Conservation (phyloP, 2,797 vertebrate genomes). For the Loris lydekkerianus region DNA sequence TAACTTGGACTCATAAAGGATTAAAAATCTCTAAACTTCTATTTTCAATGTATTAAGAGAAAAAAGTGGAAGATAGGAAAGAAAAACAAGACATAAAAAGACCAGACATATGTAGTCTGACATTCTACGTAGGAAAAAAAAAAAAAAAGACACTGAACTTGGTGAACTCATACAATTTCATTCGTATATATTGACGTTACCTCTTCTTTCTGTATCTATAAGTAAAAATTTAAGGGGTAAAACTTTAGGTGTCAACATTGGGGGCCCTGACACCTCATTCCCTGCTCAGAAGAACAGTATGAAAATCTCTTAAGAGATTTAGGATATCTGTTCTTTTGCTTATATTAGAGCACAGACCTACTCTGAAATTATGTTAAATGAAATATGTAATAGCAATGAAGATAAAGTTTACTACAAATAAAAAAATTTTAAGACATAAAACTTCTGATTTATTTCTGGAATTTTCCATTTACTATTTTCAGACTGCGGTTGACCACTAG, state of each 20-base stretch:
- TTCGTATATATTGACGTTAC: neutral
- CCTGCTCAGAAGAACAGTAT: neutral
- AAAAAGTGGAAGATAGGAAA: conserved; percentile 18
- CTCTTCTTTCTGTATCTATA: neutral
- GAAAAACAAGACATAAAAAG: too few relatives aligned
- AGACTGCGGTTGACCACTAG: neutral
- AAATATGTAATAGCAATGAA: too few relatives aligned
- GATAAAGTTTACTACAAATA: too few relatives aligned
- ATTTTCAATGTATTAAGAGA: conserved; percentile 34
- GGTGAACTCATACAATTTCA: neutral
- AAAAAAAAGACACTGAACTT: neutral
- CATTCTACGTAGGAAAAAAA: neutral
- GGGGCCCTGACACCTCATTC: neutral
- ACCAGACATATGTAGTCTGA: conserved; percentile 38
- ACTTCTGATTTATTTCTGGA: neutral
- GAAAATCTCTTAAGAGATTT: neutral
- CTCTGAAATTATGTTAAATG: too few relatives aligned
- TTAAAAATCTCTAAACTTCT: conserved; percentile 56
- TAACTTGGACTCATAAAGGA: conserved; percentile 48
- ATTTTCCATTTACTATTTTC: neutral
- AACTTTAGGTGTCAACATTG: neutral
- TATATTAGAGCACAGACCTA: too few relatives aligned
- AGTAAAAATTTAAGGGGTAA: neutral
- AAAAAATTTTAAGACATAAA: neutral
- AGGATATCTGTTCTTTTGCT: too few relatives aligned